Conservation (phyloP, 2,113 vertebrate genomes). For the Prunella himalayana region DNA sequence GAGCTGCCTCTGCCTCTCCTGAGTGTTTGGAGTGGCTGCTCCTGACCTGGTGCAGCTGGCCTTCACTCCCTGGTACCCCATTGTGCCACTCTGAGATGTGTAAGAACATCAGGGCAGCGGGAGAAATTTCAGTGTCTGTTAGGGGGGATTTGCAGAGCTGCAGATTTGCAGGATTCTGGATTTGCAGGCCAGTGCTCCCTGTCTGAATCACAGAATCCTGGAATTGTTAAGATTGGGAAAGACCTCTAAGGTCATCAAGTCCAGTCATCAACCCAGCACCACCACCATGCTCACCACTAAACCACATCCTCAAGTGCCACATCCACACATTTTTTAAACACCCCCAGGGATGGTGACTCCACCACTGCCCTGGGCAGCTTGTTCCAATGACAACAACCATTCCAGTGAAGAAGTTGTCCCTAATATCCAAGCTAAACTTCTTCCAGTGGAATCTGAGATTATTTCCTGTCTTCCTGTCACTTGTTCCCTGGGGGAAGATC, state of each 20-base stretch:
- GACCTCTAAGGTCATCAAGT: background rate
- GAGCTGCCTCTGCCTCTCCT: background rate
- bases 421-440: background rate
- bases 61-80: rapidly evolving
- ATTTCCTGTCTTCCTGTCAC: background rate
- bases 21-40: background rate
- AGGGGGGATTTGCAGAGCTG: background rate
- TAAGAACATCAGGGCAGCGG: background rate
- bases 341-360: background rate
- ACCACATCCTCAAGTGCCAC: background rate
- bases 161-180: background rate
- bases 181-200: background rate
- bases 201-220: background rate
- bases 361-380: background rate
- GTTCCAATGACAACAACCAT: background rate
- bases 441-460: background rate
- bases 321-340: background rate
- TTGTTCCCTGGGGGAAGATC: background rate
- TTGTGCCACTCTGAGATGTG: background rate
- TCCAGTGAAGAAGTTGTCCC: background rate
- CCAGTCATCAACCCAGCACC: background rate
- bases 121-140: background rate
- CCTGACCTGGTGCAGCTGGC: background rate
- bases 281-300: background rate
- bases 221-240: background rate